phyloP scores from a whole-genome alignment of 1,140 invertebrate species.

The Gryon sp. region DNA sequence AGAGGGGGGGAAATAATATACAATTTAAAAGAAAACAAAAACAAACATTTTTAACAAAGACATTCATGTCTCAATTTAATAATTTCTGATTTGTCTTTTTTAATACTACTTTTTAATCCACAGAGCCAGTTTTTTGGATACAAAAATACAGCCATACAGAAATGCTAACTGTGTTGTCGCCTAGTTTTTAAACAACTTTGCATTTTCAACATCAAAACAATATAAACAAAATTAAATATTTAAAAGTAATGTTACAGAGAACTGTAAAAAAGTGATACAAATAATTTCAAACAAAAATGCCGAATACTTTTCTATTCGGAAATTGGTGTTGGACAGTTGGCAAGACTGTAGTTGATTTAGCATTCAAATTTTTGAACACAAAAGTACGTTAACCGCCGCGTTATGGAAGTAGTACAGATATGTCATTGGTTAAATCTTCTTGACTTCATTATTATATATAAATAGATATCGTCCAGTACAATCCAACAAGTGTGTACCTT shows the following conservation, averaged over 20 bases:
- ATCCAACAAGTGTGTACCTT: conserved; percentile 63
- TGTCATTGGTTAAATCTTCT: conserved; percentile 40
- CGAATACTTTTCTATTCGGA: no score
- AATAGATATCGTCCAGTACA: conserved; percentile 62
- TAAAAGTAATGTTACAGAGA: no score
- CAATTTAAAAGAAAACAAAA: conserved; percentile 14
- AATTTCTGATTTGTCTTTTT: conserved; percentile 45
- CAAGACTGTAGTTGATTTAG: conserved; percentile 1
- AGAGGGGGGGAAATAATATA: background rate
- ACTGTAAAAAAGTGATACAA: no score
- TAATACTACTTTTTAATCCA: conserved; percentile 42
- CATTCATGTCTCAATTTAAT: no score
- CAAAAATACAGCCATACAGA: no score
- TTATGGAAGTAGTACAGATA: conserved; percentile 54
- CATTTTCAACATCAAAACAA: no score
- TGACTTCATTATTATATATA: conserved; percentile 49
- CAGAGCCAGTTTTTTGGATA: conserved; percentile 45
- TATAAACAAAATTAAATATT: no score
- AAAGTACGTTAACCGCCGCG: conserved; percentile 36
- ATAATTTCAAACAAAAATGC: no score
- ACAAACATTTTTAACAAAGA: background rate
- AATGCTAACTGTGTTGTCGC: no score
- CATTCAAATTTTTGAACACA: conserved; percentile 8
- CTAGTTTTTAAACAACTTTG: no score
- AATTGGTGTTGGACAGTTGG: conserved; percentile 3